A percentile compares a stretch with the other conserved stretches of the same genome.
phyloP scores from a whole-genome alignment of 2,113 vertebrate species.

The Chiloscyllium plagiosum region DNA sequence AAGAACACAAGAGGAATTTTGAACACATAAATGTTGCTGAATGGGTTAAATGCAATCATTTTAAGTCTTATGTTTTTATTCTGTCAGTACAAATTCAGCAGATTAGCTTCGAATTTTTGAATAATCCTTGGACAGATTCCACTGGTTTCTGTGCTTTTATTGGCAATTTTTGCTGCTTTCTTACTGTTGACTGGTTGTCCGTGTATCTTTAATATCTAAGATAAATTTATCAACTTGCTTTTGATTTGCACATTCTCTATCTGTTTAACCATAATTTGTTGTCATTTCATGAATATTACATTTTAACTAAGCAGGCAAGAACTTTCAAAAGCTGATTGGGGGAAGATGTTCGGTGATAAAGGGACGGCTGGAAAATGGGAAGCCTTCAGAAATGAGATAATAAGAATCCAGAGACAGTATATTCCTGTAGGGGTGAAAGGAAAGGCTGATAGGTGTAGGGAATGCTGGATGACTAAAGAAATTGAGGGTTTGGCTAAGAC shows the following conservation, averaged over 20 bases:
- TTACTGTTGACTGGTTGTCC: neutral
- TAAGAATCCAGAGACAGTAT: too few species aligned
- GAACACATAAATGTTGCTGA: neutral
- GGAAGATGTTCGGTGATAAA: too few species aligned
- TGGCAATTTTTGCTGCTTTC: neutral
- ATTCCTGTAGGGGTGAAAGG: too few species aligned
- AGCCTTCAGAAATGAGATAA: neutral
- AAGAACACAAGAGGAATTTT: neutral
- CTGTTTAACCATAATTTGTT: neutral
- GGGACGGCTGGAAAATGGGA: neutral
- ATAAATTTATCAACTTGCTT: neutral
- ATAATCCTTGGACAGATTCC: neutral
- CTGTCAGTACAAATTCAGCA: neutral
- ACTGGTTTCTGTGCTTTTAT: neutral
- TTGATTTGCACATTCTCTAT: neutral
- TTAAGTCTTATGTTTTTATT: neutral
- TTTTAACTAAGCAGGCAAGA: neutral
- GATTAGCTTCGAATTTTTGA: neutral
- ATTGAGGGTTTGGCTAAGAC: too few species aligned
- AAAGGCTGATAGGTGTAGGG: too few species aligned
- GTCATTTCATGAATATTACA: neutral
- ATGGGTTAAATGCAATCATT: neutral
- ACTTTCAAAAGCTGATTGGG: too few species aligned
- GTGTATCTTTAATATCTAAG: neutral
- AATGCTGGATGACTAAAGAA: too few species aligned